phyloP scores from a whole-genome alignment of 2,113 vertebrate species.

The Mugil cephalus region DNA sequence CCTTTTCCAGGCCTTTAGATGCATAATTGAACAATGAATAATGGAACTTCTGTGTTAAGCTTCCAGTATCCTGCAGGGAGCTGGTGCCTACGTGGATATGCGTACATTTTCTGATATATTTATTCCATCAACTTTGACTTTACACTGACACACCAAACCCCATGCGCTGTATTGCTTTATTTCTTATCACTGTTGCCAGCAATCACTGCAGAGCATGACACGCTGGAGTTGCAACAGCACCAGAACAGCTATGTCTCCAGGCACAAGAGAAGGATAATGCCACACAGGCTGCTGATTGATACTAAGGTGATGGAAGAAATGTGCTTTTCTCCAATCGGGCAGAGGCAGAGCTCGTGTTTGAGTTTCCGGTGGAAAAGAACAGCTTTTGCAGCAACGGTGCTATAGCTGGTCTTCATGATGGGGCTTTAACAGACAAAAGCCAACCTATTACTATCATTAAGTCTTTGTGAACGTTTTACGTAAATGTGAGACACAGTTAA shows the following conservation, averaged over 20 bases:
- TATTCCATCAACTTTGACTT: constrained; percentile 9
- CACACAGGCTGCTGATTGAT: constrained; percentile 1
- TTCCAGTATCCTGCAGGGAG: constrained; percentile 12
- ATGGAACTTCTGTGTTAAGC: constrained; percentile 21
- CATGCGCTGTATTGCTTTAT: constrained; percentile 22
- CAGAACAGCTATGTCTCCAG: constrained; percentile 1
- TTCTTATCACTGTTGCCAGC: constrained; percentile 3
- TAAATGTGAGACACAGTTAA: not conserved
- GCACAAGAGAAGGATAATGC: constrained; percentile 8
- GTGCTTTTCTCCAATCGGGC: not conserved
- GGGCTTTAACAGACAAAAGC: too few relatives aligned
- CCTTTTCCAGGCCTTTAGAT: constrained; percentile 15
- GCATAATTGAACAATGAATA: constrained; percentile 49
- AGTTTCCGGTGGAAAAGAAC: not conserved
- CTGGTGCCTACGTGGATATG: constrained; percentile 8
- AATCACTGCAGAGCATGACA: constrained; percentile 15
- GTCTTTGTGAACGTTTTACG: too few relatives aligned
- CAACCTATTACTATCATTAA: too few relatives aligned
- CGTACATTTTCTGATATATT: constrained; percentile 9
- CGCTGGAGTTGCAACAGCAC: constrained; percentile 4
- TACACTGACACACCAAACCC: not conserved
- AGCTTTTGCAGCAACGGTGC: not conserved
- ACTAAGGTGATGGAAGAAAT: not conserved
- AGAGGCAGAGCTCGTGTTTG: not conserved
- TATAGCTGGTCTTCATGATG: not conserved